Conservation (phyloP, 2,888 invertebrate genomes). For the Boloria selene region DNA sequence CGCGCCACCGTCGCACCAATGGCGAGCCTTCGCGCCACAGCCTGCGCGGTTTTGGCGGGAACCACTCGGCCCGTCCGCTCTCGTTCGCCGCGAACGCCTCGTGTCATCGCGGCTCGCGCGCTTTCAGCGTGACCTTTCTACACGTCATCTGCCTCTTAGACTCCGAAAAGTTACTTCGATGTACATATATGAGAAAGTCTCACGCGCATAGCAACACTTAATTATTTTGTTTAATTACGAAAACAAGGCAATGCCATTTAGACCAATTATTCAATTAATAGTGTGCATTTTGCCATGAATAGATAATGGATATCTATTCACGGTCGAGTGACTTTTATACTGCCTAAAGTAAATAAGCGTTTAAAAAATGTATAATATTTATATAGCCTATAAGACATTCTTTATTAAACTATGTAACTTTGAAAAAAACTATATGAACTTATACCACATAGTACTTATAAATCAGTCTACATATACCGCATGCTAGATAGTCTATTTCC, state of each 20-base stretch:
- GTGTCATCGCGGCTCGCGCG: slow-evolving; percentile 46
- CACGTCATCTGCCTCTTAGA: slow-evolving; percentile 39
- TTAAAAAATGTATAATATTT: slow-evolving; percentile 19
- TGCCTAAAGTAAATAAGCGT: slow-evolving; percentile 25
- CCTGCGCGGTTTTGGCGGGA: slow-evolving; percentile 78
- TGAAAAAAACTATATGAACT: too few species aligned
- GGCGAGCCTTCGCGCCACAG: slow-evolving; percentile 77
- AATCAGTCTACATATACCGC: too few species aligned
- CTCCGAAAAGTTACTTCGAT: slow-evolving; percentile 27
- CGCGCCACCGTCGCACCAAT: slow-evolving; percentile 72
- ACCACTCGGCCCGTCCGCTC: slow-evolving; percentile 55
- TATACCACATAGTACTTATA: too few species aligned
- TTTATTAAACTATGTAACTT: neutral
- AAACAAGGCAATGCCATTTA: slow-evolving; percentile 46
- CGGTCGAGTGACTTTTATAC: slow-evolving; percentile 50
- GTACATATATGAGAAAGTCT: slow-evolving; percentile 24
- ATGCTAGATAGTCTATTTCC: too few species aligned
- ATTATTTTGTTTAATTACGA: slow-evolving; percentile 42
- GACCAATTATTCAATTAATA: slow-evolving; percentile 47
- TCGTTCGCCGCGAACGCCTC: slow-evolving; percentile 49
- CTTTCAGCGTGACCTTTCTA: slow-evolving; percentile 53
- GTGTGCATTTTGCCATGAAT: slow-evolving; percentile 48
- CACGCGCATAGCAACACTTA: slow-evolving; percentile 38
- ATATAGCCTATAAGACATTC: neutral
- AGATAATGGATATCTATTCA: slow-evolving; percentile 56